Evolutionary conservation across 1,140 invertebrate species (phyloP), one percentile per base, ranked within the genome.

Genomic region (Zaprionus ornatus): DNA sequence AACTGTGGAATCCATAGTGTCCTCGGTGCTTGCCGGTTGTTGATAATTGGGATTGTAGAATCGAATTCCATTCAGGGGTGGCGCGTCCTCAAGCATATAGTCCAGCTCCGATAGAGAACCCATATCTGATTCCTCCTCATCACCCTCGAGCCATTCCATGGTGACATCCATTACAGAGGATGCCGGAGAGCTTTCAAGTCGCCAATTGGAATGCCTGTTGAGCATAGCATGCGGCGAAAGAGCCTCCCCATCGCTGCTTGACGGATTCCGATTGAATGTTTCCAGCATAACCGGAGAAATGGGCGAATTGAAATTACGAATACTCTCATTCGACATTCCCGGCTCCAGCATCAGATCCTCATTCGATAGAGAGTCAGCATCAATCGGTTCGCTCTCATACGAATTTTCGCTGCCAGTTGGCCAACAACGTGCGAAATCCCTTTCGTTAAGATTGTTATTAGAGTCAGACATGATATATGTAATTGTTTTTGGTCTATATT

Each of bases 41-140:
- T 48, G 45, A 19, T 35, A 64, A 23, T 64, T 64, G 2, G 45
- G 45, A 64, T 64, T 52, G 62, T 35, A 64, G 45, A 35, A 52
- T 32, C 45, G 27, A 4, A 23, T 37, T 13, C 29, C 27, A 35
- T 52, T 13, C 1, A 52, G 4, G 13, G 42, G 62, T 1, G 48
- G 15, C 9, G 25, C 1, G 1, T 52, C 48, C 0, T 52, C 62
- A 17, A 37, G 17, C 6, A 64, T n/a, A 5, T 25, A 25, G 6
- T 54, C 48, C 7, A 54, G 9, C 19, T 52, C 62, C 12, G 48
- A 25, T 17, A 7, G 2, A 9, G 40, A 45, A 15, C 50, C 29
- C 1, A 19, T 23, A 6, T 25, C 19, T 2, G 29, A 54, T 7
- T 25, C 62, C 4, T 10, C 21, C 1, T 54, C 48, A 12, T 37